Evolutionary conservation across 2,888 invertebrate species (phyloP).

Genomic region (Lasius platythorax): DNA sequence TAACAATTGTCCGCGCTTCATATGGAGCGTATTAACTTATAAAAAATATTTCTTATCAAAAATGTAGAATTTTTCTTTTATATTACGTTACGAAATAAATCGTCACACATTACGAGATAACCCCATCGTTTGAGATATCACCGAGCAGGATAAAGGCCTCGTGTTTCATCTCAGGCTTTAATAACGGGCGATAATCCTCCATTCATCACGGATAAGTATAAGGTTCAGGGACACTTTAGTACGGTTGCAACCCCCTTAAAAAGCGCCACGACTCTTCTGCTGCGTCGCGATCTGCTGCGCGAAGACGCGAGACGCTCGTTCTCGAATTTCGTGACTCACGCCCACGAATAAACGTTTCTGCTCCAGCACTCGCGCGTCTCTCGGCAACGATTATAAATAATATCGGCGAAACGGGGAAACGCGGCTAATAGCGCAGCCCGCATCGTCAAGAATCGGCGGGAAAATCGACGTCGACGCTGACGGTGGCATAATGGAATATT

Average conservation of each 20-base stretch:
- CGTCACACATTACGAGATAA: background rate
- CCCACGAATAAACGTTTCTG: conserved; percentile 75
- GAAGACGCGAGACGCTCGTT: conserved; percentile 37
- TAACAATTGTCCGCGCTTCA: background rate
- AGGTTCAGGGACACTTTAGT: conserved; percentile 27
- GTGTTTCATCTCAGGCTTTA: conserved; percentile 36
- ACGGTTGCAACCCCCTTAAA: conserved; percentile 14
- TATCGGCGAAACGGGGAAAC: conserved; percentile 70
- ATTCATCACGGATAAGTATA: conserved; percentile 58
- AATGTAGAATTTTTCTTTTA: background rate
- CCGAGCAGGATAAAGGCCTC: background rate
- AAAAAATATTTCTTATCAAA: too few relatives aligned
- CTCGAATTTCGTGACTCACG: conserved; percentile 72
- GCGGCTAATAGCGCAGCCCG: conserved; percentile 67
- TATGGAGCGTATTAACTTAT: background rate
- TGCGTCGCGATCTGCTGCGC: conserved; percentile 6
- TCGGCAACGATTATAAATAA: conserved; percentile 73
- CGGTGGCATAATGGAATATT: conserved; percentile 1
- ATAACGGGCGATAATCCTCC: conserved; percentile 55
- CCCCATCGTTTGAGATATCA: conserved; percentile 1
- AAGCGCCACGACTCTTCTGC: conserved; percentile 9
- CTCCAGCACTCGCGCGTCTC: conserved; percentile 64
- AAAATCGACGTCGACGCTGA: conserved; percentile 45
- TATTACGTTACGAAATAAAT: conserved; percentile 16
- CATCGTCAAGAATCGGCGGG: conserved; percentile 49